Evolutionary conservation across 2,113 vertebrate species (phyloP).

Genomic region (Pelvicachromis taeniatus): DNA sequence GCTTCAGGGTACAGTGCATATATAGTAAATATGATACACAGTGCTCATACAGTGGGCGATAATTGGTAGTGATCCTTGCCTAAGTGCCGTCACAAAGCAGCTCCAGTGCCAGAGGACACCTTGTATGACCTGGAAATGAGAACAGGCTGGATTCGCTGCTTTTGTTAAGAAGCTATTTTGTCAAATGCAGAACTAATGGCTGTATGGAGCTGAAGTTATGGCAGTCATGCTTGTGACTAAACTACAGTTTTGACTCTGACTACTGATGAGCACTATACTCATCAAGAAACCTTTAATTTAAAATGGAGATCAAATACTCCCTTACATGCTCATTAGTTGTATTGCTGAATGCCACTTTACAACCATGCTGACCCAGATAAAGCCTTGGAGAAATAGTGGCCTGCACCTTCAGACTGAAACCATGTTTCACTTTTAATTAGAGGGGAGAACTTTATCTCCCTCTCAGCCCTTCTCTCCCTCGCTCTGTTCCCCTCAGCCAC

Average conservation of each 20-base stretch:
- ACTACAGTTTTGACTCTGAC: not conserved
- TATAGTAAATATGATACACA: not conserved
- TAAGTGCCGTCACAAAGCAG: not conserved
- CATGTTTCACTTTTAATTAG: conserved; percentile 61
- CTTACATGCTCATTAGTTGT: not conserved
- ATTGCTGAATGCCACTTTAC: conserved; percentile 35
- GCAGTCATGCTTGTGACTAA: not conserved
- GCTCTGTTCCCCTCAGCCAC: conserved; percentile 35
- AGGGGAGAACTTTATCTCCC: conserved; percentile 49
- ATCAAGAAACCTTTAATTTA: not conserved
- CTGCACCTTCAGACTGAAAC: conserved; percentile 40
- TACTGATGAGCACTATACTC: not conserved
- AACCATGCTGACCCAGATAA: conserved; percentile 44
- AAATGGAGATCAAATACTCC: not conserved
- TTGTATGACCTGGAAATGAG: not conserved
- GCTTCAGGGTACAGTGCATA: not conserved
- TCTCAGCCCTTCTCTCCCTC: conserved; percentile 8
- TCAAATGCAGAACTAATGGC: not conserved
- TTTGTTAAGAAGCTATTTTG: not conserved
- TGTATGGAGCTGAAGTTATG: not conserved
- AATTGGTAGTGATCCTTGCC: not conserved
- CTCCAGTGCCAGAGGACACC: not conserved
- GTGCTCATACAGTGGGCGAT: not conserved
- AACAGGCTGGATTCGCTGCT: not conserved
- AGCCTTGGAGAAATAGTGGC: conserved; percentile 30